Conservation (phyloP, 64 coral and sea anemone genomes). For the Actinia equina region DNA sequence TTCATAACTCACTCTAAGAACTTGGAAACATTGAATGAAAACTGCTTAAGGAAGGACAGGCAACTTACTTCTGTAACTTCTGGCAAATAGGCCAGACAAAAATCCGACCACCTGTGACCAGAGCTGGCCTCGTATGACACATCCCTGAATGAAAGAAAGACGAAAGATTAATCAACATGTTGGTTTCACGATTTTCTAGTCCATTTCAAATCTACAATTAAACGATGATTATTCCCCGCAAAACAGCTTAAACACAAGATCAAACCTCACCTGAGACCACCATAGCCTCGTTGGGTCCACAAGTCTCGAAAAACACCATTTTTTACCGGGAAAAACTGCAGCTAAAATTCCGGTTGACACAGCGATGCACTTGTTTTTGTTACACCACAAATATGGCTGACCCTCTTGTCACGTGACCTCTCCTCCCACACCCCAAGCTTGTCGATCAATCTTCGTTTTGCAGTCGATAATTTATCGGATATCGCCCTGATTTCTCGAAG, state of each 20-base stretch:
- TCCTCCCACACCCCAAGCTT: slow-evolving; percentile 20
- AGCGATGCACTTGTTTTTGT: slow-evolving; percentile 15
- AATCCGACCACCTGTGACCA: slow-evolving; percentile 88
- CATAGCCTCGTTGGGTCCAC: slow-evolving; percentile 97
- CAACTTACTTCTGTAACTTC: slow-evolving; percentile 86
- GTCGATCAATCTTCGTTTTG: neutral
- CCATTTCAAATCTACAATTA: slow-evolving; percentile 6
- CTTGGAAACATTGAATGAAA: neutral
- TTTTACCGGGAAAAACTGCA: neutral
- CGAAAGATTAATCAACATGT: neutral
- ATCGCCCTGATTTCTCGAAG: neutral
- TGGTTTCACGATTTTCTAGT: neutral
- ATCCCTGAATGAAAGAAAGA: slow-evolving; percentile 61
- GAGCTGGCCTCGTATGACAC: slow-evolving; percentile 77
- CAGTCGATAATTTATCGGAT: slow-evolving; percentile 56
- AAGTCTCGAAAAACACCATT: slow-evolving; percentile 97
- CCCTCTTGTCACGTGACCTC: slow-evolving; percentile 34
- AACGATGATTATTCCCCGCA: neutral
- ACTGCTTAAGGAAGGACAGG: neutral
- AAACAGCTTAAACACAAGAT: slow-evolving; percentile 22
- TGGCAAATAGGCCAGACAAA: slow-evolving; percentile 93
- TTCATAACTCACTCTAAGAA: neutral
- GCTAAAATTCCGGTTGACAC: neutral
- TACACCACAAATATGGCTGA: slow-evolving; percentile 44
- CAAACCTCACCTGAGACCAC: slow-evolving; percentile 86